phyloP scores from a whole-genome alignment of 1,140 invertebrate species.

The Pseudobourletiella spinata region DNA sequence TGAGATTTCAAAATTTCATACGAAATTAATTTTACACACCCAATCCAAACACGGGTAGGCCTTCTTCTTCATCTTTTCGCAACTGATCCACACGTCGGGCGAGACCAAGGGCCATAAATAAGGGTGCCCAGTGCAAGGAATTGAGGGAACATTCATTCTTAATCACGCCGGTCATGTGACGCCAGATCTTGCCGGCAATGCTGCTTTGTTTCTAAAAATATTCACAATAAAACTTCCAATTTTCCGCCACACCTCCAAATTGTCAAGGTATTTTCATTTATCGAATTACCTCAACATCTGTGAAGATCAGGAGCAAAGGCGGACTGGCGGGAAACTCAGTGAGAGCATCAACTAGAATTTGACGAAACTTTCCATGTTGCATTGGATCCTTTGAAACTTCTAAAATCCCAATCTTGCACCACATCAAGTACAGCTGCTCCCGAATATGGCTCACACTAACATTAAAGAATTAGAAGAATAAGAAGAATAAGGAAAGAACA shows the following conservation, averaged over 20 bases:
- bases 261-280: too few species aligned
- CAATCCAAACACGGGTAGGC: conserved; percentile 27
- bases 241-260: too few species aligned
- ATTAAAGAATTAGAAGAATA: too few species aligned
- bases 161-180: conserved; percentile 22
- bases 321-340: conserved; percentile 33
- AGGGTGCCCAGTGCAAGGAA: conserved; percentile 26
- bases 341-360: conserved; percentile 18
- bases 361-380: conserved; percentile 28
- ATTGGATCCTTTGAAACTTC: conserved; percentile 18
- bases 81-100: conserved; percentile 29
- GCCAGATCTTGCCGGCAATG: conserved; percentile 32
- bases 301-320: conserved; percentile 26
- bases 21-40: too few species aligned
- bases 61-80: conserved; percentile 27
- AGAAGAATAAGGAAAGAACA: too few species aligned
- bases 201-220: conserved; percentile 32
- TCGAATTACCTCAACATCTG: conserved; percentile 34
- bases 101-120: conserved; percentile 31
- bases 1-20: too few species aligned
- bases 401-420: conserved; percentile 29
- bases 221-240: not conserved
- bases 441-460: conserved; percentile 22
- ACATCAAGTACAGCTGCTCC: conserved; percentile 30
- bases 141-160: conserved; percentile 20